Conservation (phyloP, 2,113 vertebrate genomes). For the Pseudopodoces humilis region DNA sequence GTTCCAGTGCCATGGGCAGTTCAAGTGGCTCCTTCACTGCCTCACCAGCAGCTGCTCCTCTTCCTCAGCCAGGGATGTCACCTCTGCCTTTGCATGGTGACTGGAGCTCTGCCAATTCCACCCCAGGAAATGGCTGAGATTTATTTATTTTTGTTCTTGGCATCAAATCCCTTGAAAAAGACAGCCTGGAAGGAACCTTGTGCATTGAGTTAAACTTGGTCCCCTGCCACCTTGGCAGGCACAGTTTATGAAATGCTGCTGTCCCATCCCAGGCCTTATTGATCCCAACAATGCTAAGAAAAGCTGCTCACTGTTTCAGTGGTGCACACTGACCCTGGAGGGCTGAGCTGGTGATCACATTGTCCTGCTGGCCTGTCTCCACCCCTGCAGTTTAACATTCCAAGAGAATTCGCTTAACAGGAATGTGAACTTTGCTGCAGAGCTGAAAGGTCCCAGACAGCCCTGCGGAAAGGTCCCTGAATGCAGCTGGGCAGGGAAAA, state of each 20-base stretch:
- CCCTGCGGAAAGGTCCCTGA: not conserved
- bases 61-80: not conserved
- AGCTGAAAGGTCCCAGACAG: not conserved
- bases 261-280: not conserved
- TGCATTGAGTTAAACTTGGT: not conserved
- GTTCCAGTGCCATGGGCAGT: not conserved
- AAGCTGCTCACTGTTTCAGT: not conserved
- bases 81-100: not conserved
- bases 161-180: not conserved
- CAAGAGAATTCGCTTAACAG: not conserved
- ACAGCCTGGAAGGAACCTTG: not conserved
- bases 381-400: slow-evolving; percentile 15
- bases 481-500: not conserved
- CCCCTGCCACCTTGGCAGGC: not conserved
- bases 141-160: not conserved
- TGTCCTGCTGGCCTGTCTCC: not conserved
- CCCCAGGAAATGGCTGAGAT: not conserved
- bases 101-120: not conserved
- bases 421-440: not conserved
- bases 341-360: not conserved
- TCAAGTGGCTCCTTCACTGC: not conserved
- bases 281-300: not conserved
- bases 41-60: not conserved
- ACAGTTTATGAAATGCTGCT: not conserved
- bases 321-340: not conserved